Base-by-base conservation (phyloP, 2,888 invertebrate genomes). In the Drosophila diplacantha region DNA sequence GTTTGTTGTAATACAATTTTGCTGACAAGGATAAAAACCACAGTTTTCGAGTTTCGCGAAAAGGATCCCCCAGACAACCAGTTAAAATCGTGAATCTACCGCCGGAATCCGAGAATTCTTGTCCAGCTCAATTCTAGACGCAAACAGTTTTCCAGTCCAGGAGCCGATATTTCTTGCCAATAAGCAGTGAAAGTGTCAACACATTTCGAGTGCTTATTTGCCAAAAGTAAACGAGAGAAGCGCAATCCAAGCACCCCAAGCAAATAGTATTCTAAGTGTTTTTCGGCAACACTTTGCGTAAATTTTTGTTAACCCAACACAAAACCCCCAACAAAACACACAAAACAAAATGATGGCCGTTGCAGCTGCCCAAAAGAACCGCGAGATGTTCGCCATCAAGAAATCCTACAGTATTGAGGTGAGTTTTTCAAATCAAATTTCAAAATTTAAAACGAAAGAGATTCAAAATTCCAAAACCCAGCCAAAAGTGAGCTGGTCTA, bases 351-450 rank as follows among this genome's bases (percentile, higher is more conserved):
- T 91, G 91, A 95, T 95, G 93, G 95, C 95, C 90, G 95, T 95
- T 86, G 95, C 95, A 88, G 95, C 95, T 88, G 95, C 95, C 75
- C 95, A 96, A 91, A 96, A 96, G 91, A 96, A 95, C 90, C 93
- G 96, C 89, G 96, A 96, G 90, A 94, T 96, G 94, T 96, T 96
- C 92, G 96, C 96, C 89, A 96, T 96, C 91, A 96, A 96, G 91
- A 97, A 97, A 89, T 96, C 96, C 76, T 97, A 97, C 92, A 96
- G 96, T 91, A 96, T 97, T 89, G 97, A 97, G 95, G 97, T 96
- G 91, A 93, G 94, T 90, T 46, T 18, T 44, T 14, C 16, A 31
- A 44, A 18, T 18, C 26, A 44, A 18, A 18, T 18, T 29, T 29
- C 16, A n/a, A 29, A 50, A 35, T 20, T n/a, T 2, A 3, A n/a